Percentiles rank a stretch among this genome's conserved stretches.
phyloP scores from a whole-genome alignment of 2,113 vertebrate genomes.

The Morone saxatilis region DNA sequence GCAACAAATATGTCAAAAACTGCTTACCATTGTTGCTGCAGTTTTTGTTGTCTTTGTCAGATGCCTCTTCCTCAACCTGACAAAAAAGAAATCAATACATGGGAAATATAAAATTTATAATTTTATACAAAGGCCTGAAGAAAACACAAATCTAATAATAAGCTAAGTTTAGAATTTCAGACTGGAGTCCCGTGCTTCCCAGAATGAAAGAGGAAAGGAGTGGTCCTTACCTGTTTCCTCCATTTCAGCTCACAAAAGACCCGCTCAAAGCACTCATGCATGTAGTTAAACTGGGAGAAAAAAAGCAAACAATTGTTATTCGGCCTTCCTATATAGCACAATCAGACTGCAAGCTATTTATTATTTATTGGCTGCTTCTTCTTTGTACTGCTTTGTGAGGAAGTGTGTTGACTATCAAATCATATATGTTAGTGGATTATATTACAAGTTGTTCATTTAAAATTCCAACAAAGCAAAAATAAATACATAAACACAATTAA shows the following conservation, averaged over 20 bases:
- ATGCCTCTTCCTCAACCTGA: slow-evolving; percentile 88
- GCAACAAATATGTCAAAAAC: background rate
- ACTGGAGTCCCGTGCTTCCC: slow-evolving; percentile 41
- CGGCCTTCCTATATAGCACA: background rate
- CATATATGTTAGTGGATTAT: background rate
- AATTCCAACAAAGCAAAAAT: background rate
- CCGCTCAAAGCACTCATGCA: slow-evolving; percentile 98
- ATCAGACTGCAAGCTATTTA: background rate
- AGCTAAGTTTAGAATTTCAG: slow-evolving; percentile 46
- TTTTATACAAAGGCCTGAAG: background rate
- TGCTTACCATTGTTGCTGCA: slow-evolving; percentile 86
- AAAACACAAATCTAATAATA: slow-evolving; percentile 11
- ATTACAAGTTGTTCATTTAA: background rate
- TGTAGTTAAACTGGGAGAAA: slow-evolving; percentile 94
- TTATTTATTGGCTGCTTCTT: background rate
- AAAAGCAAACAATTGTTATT: slow-evolving; percentile 23
- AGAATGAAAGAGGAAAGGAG: slow-evolving; percentile 70
- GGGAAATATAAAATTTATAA: background rate
- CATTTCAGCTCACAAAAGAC: slow-evolving; percentile 99
- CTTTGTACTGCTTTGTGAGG: background rate
- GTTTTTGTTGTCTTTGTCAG: slow-evolving; percentile 91
- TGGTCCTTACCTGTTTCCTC: slow-evolving; percentile 93
- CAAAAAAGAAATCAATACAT: slow-evolving; percentile 26
- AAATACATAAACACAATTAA: background rate
- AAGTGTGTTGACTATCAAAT: background rate